Evolutionary conservation across 2,888 invertebrate genomes (phyloP), one percentile per base, ranked within the genome.

Genomic region (Eurois occulta): DNA sequence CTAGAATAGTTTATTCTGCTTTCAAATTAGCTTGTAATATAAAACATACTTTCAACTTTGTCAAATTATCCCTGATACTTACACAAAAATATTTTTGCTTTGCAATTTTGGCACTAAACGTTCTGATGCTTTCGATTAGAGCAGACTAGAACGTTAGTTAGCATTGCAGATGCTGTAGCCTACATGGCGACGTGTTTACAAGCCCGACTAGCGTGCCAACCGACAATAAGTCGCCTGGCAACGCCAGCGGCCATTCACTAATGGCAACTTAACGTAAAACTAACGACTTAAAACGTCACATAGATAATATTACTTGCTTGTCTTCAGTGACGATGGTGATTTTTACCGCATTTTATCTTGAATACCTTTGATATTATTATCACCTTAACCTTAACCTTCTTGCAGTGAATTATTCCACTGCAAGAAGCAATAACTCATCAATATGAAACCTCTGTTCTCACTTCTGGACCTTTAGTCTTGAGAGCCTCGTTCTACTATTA

Each of bases 201-300:
- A 81, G 83, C 69, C 64, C 58, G 62, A 60, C 77, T 91, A 85
- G 90, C 92, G 90, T 92, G 91, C 84, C 80, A 80, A 79, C 68
- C 71, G 75, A 84, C 90, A 78, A 87, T 92, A 91, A 91, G 78
- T 86, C 78, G 77, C 71, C 80, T 78, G 83, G 76, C 85, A 82
- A 85, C 84, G 73, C 85, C 82, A 81, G 72, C 83, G 86, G 87
- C 90, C 90, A 90, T 91, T 91, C 89, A 90, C 85, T 91, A 88
- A 90, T 90, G 86, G 85, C 83, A 87, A 80, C 83, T 85, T 84
- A 83, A 87, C 87, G 86, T 87, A 85, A 77, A 86, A 83, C 73
- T 84, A 86, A 87, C 81, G 81, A 80, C 68, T 35, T 75, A 80
- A 85, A 81, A 75, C 75, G 77, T 76, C 66, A 80, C 71, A 77